phyloP scores from a whole-genome alignment of 1,140 invertebrate genomes.

The Galleria mellonella region DNA sequence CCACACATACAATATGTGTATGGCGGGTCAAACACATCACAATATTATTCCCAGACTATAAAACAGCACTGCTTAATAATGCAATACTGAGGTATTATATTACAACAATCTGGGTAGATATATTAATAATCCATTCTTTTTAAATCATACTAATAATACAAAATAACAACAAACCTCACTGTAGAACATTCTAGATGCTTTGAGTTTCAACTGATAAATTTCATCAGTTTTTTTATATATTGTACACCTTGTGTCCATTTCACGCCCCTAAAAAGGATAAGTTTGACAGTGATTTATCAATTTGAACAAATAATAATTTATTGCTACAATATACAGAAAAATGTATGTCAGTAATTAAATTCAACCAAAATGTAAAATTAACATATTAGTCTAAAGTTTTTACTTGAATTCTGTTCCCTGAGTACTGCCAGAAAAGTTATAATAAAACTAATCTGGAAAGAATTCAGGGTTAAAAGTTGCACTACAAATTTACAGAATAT shows the following conservation, averaged over 20 bases:
- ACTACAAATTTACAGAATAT: background rate
- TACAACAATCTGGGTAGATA: slow-evolving; percentile 10
- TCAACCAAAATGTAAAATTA: slow-evolving; percentile 21
- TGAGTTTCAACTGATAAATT: slow-evolving; percentile 97
- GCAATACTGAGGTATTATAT: slow-evolving; percentile 11
- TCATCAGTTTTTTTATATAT: slow-evolving; percentile 99
- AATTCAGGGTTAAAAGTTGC: slow-evolving; percentile 39
- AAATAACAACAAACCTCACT: slow-evolving; percentile 79
- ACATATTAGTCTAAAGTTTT: slow-evolving; percentile 25
- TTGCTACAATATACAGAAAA: too few species aligned
- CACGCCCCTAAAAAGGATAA: slow-evolving; percentile 77
- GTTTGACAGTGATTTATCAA: background rate
- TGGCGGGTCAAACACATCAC: slow-evolving; percentile 44
- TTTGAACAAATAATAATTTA: background rate
- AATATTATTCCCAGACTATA: slow-evolving; percentile 29
- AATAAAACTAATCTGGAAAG: slow-evolving; percentile 37
- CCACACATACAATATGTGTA: slow-evolving; percentile 19
- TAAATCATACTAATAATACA: background rate
- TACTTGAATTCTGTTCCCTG: slow-evolving; percentile 43
- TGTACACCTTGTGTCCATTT: slow-evolving; percentile 95
- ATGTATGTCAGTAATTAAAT: slow-evolving; percentile 27
- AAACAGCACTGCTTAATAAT: slow-evolving; percentile 13
- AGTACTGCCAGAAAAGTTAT: slow-evolving; percentile 44
- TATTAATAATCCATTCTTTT: background rate
- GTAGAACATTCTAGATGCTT: slow-evolving; percentile 96